These are phyloP conservation scores for Idaea aversata DNA, from an alignment of 2,888 invertebrate genomes.

Conservation along the genomic window DNA sequence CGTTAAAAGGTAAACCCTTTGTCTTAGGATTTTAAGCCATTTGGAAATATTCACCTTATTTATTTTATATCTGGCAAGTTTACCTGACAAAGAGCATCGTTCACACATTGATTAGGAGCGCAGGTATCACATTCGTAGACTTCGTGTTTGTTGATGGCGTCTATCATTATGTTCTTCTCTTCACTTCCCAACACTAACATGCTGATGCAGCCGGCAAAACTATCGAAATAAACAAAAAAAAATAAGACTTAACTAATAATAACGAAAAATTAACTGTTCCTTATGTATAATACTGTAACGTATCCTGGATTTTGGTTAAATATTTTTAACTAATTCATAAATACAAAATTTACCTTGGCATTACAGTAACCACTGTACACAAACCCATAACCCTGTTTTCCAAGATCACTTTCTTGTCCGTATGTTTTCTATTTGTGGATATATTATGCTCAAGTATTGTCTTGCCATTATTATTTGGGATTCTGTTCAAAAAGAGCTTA, in stretches of 20 bases:
- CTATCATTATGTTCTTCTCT: constrained; percentile 86
- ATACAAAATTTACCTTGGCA: too few species aligned
- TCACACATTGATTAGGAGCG: constrained; percentile 86
- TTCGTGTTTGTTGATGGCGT: constrained; percentile 83
- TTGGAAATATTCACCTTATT: neutral
- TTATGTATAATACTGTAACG: neutral
- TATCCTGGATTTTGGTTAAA: too few species aligned
- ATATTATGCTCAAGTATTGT: too few species aligned
- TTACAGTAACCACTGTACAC: too few species aligned
- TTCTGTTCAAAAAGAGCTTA: constrained; percentile 29
- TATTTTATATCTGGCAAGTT: neutral
- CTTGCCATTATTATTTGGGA: too few species aligned
- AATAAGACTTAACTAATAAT: too few species aligned
- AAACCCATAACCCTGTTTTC: too few species aligned
- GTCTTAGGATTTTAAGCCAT: neutral
- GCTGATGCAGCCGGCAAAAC: constrained; percentile 96
- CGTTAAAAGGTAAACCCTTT: too few species aligned
- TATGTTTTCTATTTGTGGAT: too few species aligned
- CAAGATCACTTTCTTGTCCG: too few species aligned
- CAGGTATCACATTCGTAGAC: constrained; percentile 92
- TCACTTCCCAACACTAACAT: constrained; percentile 87
- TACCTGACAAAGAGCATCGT: constrained; percentile 90
- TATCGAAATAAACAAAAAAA: constrained; percentile 27
- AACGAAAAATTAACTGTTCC: neutral
- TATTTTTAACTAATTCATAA: too few species aligned